These are phyloP conservation scores for Helarctos malayanus DNA, from an alignment of 2,797 vertebrate genomes.

Conservation along the genomic window DNA sequence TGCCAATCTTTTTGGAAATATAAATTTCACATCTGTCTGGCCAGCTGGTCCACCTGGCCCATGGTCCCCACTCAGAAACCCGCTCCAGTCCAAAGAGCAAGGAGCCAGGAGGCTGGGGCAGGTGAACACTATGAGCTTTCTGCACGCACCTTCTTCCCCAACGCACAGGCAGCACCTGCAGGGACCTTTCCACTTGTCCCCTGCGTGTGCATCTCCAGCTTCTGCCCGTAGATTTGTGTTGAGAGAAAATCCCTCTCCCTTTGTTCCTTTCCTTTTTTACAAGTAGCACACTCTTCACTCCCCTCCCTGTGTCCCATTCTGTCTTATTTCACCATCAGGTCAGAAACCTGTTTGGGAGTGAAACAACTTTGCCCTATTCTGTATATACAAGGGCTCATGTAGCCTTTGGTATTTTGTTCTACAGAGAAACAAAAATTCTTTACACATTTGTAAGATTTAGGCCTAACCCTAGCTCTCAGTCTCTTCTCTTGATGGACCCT, in stretches of 20 bases:
- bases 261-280: slow-evolving; percentile 71
- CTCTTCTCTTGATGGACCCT: slow-evolving; percentile 79
- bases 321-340: slow-evolving; percentile 73
- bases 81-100: neutral
- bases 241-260: slow-evolving; percentile 65
- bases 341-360: slow-evolving; percentile 84
- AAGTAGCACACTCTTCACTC: slow-evolving; percentile 80
- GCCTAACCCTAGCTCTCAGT: slow-evolving; percentile 81
- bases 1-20: neutral
- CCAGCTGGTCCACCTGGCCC: neutral
- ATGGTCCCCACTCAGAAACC: neutral
- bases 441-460: slow-evolving; percentile 87
- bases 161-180: neutral
- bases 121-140: neutral
- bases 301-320: slow-evolving; percentile 44
- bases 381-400: slow-evolving; percentile 87
- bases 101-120: neutral
- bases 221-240: neutral
- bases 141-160: neutral
- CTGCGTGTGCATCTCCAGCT: neutral
- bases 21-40: neutral
- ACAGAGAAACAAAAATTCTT: slow-evolving; percentile 87
- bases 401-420: slow-evolving; percentile 84
- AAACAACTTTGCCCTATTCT: slow-evolving; percentile 88
- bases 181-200: neutral